These are phyloP conservation scores for Dicyrtoma fusca DNA, from an alignment of 2,888 invertebrate genomes.

Conservation along the genomic window DNA sequence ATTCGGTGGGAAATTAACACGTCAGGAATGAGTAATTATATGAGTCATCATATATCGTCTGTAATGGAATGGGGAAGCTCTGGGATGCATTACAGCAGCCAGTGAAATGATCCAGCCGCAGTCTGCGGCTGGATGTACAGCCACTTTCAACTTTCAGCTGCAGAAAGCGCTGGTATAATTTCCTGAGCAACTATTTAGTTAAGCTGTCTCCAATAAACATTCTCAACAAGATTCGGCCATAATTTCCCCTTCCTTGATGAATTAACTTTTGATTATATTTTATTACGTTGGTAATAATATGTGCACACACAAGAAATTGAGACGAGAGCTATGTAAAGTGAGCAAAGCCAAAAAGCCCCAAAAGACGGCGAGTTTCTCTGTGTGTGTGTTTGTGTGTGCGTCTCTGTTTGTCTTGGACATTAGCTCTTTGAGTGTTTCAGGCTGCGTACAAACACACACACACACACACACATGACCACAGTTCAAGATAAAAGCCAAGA, in stretches of 20 bases:
- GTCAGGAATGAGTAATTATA: slow-evolving; percentile 31
- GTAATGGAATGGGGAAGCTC: too few species aligned
- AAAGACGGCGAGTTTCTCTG: too few species aligned
- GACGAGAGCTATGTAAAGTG: too few species aligned
- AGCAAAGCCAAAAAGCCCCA: too few species aligned
- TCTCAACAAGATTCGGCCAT: slow-evolving; percentile 19
- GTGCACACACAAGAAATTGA: slow-evolving; percentile 22
- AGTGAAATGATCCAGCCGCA: too few species aligned
- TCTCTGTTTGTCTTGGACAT: not conserved
- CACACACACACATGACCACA: too few species aligned
- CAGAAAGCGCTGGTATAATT: not conserved
- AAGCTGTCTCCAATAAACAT: slow-evolving; percentile 18
- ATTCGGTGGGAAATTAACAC: slow-evolving; percentile 23
- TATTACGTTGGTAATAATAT: slow-evolving; percentile 26
- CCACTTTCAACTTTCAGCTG: too few species aligned
- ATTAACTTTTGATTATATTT: slow-evolving; percentile 37
- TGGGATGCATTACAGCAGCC: too few species aligned
- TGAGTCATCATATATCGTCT: not conserved
- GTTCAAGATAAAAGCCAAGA: not conserved
- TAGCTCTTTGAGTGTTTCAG: too few species aligned
- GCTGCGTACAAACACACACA: too few species aligned
- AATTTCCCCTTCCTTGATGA: slow-evolving; percentile 32
- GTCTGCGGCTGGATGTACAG: too few species aligned
- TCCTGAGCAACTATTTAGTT: slow-evolving; percentile 20
- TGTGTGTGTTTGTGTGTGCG: not conserved